A percentile compares a stretch with the other conserved stretches of the same genome.
Evolutionary conservation across 2,888 invertebrate species (phyloP).

Genomic region (Marasmarcha lunaedactyla): DNA sequence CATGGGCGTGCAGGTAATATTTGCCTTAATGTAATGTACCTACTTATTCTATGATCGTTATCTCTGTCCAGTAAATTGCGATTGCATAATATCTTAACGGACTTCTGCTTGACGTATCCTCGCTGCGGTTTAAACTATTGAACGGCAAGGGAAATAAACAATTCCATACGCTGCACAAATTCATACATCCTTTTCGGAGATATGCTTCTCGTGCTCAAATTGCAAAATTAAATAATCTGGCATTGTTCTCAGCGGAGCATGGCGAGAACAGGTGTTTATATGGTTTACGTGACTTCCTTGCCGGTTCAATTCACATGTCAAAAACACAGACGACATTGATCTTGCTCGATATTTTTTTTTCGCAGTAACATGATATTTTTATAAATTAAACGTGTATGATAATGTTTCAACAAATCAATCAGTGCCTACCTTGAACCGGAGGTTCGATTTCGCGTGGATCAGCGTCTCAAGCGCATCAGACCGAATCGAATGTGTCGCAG

Average conservation of each 20-base stretch:
- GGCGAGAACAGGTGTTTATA: slow-evolving; percentile 39
- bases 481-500: slow-evolving; percentile 49
- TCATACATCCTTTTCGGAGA: slow-evolving; percentile 45
- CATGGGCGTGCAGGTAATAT: slow-evolving; percentile 6
- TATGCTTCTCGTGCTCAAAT: slow-evolving; percentile 42
- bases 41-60: too few species aligned
- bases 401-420: slow-evolving; percentile 26
- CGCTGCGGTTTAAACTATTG: too few species aligned
- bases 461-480: slow-evolving; percentile 53
- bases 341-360: background rate
- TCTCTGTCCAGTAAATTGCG: background rate
- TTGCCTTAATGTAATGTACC: slow-evolving; percentile 3
- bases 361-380: background rate
- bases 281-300: slow-evolving; percentile 20
- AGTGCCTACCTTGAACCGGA: slow-evolving; percentile 46
- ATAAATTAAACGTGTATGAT: background rate
- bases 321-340: slow-evolving; percentile 8
- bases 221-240: slow-evolving; percentile 46
- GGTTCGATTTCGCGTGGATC: slow-evolving; percentile 51
- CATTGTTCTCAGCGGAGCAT: slow-evolving; percentile 58
- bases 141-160: too few species aligned
- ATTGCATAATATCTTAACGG: background rate
- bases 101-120: too few species aligned
- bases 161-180: too few species aligned
- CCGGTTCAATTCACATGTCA: background rate